Evolutionary conservation across 2,888 invertebrate genomes (phyloP).

Genomic region (Mechanitis mazaeus): DNA sequence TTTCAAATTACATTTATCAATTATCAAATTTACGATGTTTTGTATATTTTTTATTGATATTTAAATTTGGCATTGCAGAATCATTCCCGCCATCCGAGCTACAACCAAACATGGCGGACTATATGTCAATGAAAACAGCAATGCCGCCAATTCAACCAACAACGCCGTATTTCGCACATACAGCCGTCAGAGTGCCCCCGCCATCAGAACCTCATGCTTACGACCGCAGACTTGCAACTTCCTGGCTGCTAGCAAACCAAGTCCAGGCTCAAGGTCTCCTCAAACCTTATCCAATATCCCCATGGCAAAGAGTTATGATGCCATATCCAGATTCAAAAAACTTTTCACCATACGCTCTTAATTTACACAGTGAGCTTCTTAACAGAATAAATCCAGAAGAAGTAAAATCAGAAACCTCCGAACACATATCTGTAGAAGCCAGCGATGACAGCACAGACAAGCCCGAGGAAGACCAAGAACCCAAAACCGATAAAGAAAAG

Average conservation of each 20-base stretch:
- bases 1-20: too few relatives aligned
- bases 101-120: constrained; percentile 62
- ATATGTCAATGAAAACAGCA: constrained; percentile 63
- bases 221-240: constrained; percentile 72
- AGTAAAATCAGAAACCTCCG: constrained; percentile 59
- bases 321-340: constrained; percentile 67
- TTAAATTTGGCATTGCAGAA: constrained; percentile 52
- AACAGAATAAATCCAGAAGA: constrained; percentile 61
- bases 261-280: constrained; percentile 67
- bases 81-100: constrained; percentile 57
- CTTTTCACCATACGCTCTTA: constrained; percentile 61
- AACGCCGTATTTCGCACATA: constrained; percentile 62
- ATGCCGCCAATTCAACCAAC: constrained; percentile 52
- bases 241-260: constrained; percentile 75
- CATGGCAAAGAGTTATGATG: constrained; percentile 78
- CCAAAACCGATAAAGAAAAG: constrained; percentile 65
- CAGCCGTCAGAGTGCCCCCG: constrained; percentile 61
- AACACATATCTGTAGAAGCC: constrained; percentile 74
- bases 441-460: constrained; percentile 79
- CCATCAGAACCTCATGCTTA: constrained; percentile 57
- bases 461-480: constrained; percentile 63
- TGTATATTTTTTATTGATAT: neutral
- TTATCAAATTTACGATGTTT: too few relatives aligned
- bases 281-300: constrained; percentile 71
- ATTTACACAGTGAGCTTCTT: constrained; percentile 56